Conservation (phyloP, 2,888 invertebrate species). For the Nezara viridula region DNA sequence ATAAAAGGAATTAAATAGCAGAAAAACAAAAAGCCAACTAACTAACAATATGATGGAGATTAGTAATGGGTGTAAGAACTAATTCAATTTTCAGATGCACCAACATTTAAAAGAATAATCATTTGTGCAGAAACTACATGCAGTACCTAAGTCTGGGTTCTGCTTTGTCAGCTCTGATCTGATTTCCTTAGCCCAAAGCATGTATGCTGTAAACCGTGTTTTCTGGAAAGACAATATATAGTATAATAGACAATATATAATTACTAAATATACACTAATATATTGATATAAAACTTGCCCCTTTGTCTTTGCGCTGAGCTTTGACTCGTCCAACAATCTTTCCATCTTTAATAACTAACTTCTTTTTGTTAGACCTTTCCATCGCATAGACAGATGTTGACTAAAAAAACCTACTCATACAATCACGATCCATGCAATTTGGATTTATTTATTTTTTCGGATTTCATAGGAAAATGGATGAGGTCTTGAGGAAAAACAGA, state of each 20-base stretch:
- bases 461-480: neutral
- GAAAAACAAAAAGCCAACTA: neutral
- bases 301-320: constrained; percentile 84
- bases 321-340: constrained; percentile 78
- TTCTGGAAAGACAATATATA: constrained; percentile 70
- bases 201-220: constrained; percentile 88
- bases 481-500: neutral
- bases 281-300: constrained; percentile 69
- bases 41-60: neutral
- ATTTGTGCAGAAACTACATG: constrained; percentile 61
- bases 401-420: constrained; percentile 26
- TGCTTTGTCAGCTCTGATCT: constrained; percentile 80
- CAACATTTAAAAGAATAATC: constrained; percentile 56
- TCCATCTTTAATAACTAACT: constrained; percentile 77
- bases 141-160: constrained; percentile 80
- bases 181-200: constrained; percentile 90
- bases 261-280: constrained; percentile 19
- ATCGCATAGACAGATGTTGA: constrained; percentile 73
- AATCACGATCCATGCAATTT: neutral
- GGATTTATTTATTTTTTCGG: neutral
- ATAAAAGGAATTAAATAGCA: neutral
- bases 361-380: constrained; percentile 84
- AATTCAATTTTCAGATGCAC: neutral
- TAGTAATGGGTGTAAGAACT: neutral
- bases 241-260: neutral